Evolutionary conservation across 2,797 vertebrate genomes (phyloP).

Genomic region (Dicrostonyx torquatus): DNA sequence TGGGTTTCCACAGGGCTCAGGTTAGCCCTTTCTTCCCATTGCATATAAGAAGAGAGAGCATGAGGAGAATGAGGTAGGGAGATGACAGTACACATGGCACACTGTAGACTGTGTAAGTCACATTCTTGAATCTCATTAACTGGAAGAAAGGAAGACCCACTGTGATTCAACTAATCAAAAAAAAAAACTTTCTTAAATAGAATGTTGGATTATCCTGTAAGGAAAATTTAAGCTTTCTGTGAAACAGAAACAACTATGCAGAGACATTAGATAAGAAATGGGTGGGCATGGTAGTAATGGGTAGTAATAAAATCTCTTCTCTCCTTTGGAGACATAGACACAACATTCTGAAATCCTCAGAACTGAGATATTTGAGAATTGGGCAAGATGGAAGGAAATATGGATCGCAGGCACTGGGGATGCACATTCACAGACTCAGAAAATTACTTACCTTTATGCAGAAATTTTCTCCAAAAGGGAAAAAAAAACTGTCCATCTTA

Average conservation of each 20-base stretch:
- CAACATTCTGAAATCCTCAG: neutral
- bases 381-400: neutral
- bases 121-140: neutral
- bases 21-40: neutral
- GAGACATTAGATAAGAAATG: neutral
- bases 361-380: neutral
- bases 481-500: neutral
- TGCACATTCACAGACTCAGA: neutral
- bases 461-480: no score
- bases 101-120: neutral
- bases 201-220: neutral
- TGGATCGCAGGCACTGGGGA: neutral
- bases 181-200: neutral
- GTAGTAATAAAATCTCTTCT: neutral
- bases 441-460: neutral
- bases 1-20: accelerated
- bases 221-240: neutral
- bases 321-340: neutral
- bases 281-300: neutral
- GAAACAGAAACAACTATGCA: neutral
- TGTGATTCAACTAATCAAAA: neutral
- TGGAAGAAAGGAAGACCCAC: neutral
- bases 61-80: neutral
- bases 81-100: accelerated
- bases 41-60: neutral